These are phyloP conservation scores for Ormia ochracea DNA, from an alignment of 2,888 invertebrate species.

Conservation along the genomic window DNA sequence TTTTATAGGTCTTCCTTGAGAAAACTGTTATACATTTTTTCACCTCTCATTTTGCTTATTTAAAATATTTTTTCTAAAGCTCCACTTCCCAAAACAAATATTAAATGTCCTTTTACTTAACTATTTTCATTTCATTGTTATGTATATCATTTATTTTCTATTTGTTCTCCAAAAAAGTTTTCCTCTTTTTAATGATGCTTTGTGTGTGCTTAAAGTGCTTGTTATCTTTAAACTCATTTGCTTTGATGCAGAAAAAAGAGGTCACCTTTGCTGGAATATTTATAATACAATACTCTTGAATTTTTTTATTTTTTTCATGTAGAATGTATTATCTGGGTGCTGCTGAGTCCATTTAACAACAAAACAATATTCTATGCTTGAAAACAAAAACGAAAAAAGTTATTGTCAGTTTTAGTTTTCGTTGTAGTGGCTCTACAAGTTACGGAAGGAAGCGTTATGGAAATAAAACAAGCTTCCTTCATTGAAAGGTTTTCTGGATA, in stretches of 20 bases:
- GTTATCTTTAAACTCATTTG: slow-evolving; percentile 16
- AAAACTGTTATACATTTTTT: no score
- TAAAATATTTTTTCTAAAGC: background rate
- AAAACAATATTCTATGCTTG: slow-evolving; percentile 11
- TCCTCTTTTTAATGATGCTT: slow-evolving; percentile 22
- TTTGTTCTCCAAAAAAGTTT: background rate
- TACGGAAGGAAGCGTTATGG: background rate
- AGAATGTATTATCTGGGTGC: background rate
- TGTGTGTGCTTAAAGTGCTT: slow-evolving; percentile 9
- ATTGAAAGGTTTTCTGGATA: no score
- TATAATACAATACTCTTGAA: slow-evolving; percentile 2
- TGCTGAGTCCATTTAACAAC: slow-evolving; percentile 13
- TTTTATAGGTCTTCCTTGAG: no score
- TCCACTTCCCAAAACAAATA: background rate
- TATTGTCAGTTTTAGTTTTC: background rate
- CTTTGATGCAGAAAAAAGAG: slow-evolving; percentile 37
- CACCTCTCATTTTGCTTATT: no score
- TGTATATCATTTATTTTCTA: slow-evolving; percentile 13
- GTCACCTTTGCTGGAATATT: slow-evolving; percentile 21
- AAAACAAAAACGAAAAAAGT: background rate
- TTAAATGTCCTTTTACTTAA: background rate
- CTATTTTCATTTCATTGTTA: background rate
- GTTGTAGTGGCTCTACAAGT: background rate
- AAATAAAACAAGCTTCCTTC: background rate
- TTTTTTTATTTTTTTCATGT: slow-evolving; percentile 1